These are phyloP conservation scores for Reticulitermes lucifugus DNA, from an alignment of 2,888 invertebrate species.

Conservation along the genomic window DNA sequence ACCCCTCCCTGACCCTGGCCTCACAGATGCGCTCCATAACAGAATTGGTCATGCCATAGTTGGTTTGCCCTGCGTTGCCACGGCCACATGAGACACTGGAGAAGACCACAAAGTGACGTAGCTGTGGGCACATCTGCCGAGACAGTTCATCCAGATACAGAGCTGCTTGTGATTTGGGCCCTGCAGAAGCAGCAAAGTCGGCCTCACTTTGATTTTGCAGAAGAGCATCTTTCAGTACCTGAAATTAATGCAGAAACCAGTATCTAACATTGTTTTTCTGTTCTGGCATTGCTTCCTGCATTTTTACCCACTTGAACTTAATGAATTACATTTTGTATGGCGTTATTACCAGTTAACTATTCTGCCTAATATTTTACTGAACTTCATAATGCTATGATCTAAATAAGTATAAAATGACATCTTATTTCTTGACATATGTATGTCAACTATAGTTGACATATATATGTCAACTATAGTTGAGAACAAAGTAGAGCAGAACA, in stretches of 20 bases:
- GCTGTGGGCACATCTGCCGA: constrained; percentile 68
- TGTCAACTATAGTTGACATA: too few relatives aligned
- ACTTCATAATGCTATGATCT: too few relatives aligned
- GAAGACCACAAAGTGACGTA: constrained; percentile 86
- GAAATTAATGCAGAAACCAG: neutral
- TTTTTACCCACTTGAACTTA: too few relatives aligned
- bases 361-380: too few relatives aligned
- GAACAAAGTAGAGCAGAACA: too few relatives aligned
- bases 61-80: constrained; percentile 92
- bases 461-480: too few relatives aligned
- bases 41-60: constrained; percentile 92
- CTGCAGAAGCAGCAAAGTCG: constrained; percentile 75
- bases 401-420: too few relatives aligned
- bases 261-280: neutral
- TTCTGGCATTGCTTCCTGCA: neutral
- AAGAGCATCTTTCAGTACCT: constrained; percentile 72
- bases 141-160: constrained; percentile 78
- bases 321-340: too few relatives aligned
- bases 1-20: constrained; percentile 73
- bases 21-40: constrained; percentile 91
- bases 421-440: too few relatives aligned
- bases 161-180: constrained; percentile 87
- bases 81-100: constrained; percentile 93
- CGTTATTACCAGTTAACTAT: too few relatives aligned
- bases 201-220: constrained; percentile 82